Base-by-base conservation (phyloP, 1,140 invertebrate species). In the Drosophila kikkawai region DNA sequence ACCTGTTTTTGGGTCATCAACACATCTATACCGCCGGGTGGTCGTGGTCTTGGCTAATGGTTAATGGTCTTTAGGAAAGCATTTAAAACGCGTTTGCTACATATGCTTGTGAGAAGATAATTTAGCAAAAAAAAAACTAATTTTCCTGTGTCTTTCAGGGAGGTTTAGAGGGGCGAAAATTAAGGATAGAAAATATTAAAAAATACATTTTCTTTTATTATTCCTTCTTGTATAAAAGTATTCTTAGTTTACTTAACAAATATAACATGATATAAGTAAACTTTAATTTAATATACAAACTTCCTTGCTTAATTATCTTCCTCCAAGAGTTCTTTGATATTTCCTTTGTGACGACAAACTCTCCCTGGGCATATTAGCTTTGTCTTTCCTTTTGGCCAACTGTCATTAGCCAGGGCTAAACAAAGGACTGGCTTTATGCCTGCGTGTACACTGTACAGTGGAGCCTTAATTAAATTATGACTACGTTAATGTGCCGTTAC, bases 391-490 rank as follows among this genome's bases (percentile, higher is more conserved):
- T 56, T 60, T 42, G 53, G 68, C 55, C 39, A 26, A 50, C 41
- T 51, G 51, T 53, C 74, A 76, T 76, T 76, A 76, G 53, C n/a
- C 32, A 34, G 7, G 34, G 36, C 26, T 13, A 17, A 76, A 76
- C 73, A 76, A 76, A 76, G 42, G 48, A 26, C 44, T 29, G 26
- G 26, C 26, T 6, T 29, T 29, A 29, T 50, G 39, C 41, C 13
- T 53, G 41, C 44, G 45, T 34, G 57, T 47, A 63, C 70, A 53
- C 53, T 39, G 69, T 74, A 60, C 56, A 53, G 48, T 45, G 64
- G 42, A 57, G 67, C 59, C 83, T 85, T 88, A 88, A 88, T 88
- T 88, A 88, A 88, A 88, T 88, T 88, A 88, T 88, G 85, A 88
- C 85, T 85, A 74, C 77, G 75, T 75, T 88, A 88, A 88, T 88